These are phyloP conservation scores for Drosophila albomicans DNA, from an alignment of 1,140 invertebrate genomes.

Conservation along the genomic window DNA sequence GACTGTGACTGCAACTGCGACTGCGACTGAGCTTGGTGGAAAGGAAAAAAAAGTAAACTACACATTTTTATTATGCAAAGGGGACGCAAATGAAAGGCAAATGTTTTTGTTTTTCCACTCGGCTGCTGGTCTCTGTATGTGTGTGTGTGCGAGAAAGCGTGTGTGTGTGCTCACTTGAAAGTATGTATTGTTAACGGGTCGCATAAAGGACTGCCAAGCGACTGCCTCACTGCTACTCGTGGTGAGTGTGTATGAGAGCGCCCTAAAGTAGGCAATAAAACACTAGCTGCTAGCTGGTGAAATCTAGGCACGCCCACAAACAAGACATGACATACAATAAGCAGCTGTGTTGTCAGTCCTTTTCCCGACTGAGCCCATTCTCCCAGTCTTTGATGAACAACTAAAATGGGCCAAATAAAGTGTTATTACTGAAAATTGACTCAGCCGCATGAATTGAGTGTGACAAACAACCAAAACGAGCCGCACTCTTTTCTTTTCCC, in stretches of 20 bases:
- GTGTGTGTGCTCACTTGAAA: conserved; percentile 66
- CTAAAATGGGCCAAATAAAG: conserved; percentile 76
- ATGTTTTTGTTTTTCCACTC: conserved; percentile 76
- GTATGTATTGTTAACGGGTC: conserved; percentile 78
- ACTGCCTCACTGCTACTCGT: conserved; percentile 10
- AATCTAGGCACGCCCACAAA: conserved; percentile 74
- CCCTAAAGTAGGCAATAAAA: conserved; percentile 80
- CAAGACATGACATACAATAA: conserved; percentile 64
- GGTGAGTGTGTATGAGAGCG: conserved; percentile 22
- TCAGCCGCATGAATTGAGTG: conserved; percentile 63
- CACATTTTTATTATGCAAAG: conserved; percentile 83
- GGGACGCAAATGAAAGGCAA: conserved; percentile 81
- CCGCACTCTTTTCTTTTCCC: background rate
- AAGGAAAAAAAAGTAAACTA: conserved; percentile 73
- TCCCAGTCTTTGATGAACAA: conserved; percentile 68
- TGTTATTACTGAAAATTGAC: conserved; percentile 81
- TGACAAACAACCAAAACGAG: conserved; percentile 38
- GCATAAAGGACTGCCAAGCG: conserved; percentile 60
- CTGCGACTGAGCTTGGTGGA: conserved; percentile 23
- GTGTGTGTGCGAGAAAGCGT: conserved; percentile 8
- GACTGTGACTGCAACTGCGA: background rate
- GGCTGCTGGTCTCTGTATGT: conserved; percentile 30
- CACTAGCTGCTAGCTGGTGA: conserved; percentile 61
- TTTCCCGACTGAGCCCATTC: conserved; percentile 6
- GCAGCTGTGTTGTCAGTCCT: conserved; percentile 46